Evolutionary conservation across 1,140 invertebrate genomes (phyloP), one percentile per base, ranked within the genome.

Genomic region (Brachystomella parvula): DNA sequence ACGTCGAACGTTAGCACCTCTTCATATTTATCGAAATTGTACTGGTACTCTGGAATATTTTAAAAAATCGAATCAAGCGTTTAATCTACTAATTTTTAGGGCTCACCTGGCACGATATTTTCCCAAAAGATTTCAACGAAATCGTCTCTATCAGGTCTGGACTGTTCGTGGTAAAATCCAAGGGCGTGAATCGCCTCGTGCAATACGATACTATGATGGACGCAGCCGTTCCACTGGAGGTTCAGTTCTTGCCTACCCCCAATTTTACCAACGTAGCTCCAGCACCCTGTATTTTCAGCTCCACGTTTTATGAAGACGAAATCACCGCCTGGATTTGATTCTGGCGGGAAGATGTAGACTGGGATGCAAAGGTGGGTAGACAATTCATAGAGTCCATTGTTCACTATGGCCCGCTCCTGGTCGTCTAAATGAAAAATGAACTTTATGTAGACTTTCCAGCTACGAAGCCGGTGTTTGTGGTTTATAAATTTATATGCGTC

Each of bases 71-170:
- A 44, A 44, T n/a, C 39, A n/a, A 9, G 9, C 9, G 9, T 44
- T 12, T n/a, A 9, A 12, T 44, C 9, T 44, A 44, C 39, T 9
- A 9, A 44, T 44, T 9, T 9, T 44, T 12, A 44, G 39, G 9
- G 39, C n/a, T 44, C 39, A 64, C 78, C 78, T 44, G 70, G 63
- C 28, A 76, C 74, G 39, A 69, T 69, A 28, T 69, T 69, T 19
- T 47, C 53, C 32, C 39, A 66, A 3, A 47, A 28, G 47, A 69
- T 66, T 9, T 39, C 63, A 2, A 74, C 66, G 44, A 63, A 74
- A 2, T 69, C 30, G 57, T 72, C 68, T 63, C 69, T 49, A 58
- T 75, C 73, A 3, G 69, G 58, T 24, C 71, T 47, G 9, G 56
- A 67, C 12, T 74, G 73, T 44, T 73, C 71, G 44, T 73, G 73